phyloP scores from a whole-genome alignment of 2,888 invertebrate genomes.

The Dione vanillae region DNA sequence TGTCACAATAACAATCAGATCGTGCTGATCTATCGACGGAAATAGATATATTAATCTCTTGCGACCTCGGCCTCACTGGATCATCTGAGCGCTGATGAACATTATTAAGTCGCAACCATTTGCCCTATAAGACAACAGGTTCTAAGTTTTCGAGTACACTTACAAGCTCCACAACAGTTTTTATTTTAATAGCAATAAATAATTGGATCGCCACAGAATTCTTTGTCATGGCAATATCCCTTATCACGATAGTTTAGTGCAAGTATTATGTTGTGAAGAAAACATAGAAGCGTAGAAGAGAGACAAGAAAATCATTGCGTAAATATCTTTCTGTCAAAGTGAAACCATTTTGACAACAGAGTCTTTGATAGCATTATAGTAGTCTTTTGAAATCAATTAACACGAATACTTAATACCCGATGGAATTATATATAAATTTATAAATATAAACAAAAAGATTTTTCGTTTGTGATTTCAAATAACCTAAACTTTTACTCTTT shows the following conservation, averaged over 20 bases:
- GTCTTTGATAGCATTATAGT: neutral
- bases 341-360: neutral
- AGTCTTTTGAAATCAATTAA: no score
- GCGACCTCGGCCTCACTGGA: slow-evolving; percentile 57
- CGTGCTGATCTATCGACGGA: slow-evolving; percentile 62
- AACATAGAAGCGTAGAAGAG: slow-evolving; percentile 50
- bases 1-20: slow-evolving; percentile 63
- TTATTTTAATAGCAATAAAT: slow-evolving; percentile 64
- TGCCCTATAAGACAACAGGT: slow-evolving; percentile 61
- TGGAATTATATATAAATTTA: no score
- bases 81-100: slow-evolving; percentile 52
- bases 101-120: slow-evolving; percentile 57
- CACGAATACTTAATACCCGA: no score
- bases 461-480: no score
- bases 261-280: slow-evolving; percentile 48
- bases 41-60: slow-evolving; percentile 60
- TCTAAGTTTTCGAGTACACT: slow-evolving; percentile 54
- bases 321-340: slow-evolving; percentile 41
- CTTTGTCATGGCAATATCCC: slow-evolving; percentile 63
- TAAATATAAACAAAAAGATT: no score
- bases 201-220: slow-evolving; percentile 67
- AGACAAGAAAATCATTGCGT: slow-evolving; percentile 44
- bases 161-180: slow-evolving; percentile 54
- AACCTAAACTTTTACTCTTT: no score
- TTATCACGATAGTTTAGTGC: slow-evolving; percentile 60